Evolutionary conservation across 2,797 vertebrate genomes (phyloP), one percentile per base, ranked within the genome.

Genomic region (Helostoma temminkii): DNA sequence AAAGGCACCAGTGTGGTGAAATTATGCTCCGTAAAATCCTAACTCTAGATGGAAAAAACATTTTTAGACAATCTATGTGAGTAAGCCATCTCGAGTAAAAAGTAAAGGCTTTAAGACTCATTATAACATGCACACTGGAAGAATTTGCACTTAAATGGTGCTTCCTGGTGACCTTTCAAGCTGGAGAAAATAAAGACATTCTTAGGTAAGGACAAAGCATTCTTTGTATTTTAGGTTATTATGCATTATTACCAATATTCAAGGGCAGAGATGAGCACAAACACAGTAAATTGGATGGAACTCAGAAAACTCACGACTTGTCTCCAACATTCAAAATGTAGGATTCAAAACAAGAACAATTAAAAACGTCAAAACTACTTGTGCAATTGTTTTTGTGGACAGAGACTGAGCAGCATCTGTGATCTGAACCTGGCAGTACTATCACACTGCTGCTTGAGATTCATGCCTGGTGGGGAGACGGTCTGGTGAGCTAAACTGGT

Each of bases 61-160:
- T 30, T 30, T 30, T 30, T 30, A 30, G 28, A 30, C 6, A 30
- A 30, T 30, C 28, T 30, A 7, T 30, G n/a, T n/a, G 28, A 30
- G 28, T 30, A 5, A 30, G 6, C 28, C 3, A 30, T 26, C 26
- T 26, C 26, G 26, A 26, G 26, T 26, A 26, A 6, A 26, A 26
- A 26, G 26, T 26, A 26, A 6, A 30, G 28, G 28, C 28, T 30
- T 30, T 6, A 30, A n/a, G n/a, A n/a, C n/a, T n/a, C n/a, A n/a
- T n/a, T n/a, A n/a, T n/a, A n/a, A n/a, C n/a, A n/a, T n/a, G 2
- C 10, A 7, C 6, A 2, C 2, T 2, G 34, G 6, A 2, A 9
- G 6, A 36, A 2, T 36, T 36, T 36, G 34, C 6, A 6, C 36
- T 15, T 5, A 6, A 15, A 16, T 6, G 15, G 14, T 37, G 36